These are phyloP conservation scores for Dasypogon diadema DNA, from an alignment of 2,888 invertebrate genomes.

Conservation along the genomic window DNA sequence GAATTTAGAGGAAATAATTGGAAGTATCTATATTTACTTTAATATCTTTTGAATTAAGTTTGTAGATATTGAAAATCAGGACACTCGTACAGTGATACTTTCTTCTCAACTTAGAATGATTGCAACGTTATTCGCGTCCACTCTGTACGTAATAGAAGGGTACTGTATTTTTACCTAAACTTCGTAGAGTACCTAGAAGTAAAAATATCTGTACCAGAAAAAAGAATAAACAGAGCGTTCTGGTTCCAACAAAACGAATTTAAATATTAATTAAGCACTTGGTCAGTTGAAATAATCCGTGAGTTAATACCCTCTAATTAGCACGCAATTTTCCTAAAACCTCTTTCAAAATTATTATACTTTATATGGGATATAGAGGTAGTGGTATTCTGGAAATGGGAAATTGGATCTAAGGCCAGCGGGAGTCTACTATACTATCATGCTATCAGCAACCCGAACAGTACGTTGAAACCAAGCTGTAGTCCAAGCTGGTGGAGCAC, in stretches of 20 bases:
- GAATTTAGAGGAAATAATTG: too few relatives aligned
- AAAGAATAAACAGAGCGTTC: background rate
- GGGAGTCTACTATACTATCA: background rate
- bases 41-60: too few relatives aligned
- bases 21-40: too few relatives aligned
- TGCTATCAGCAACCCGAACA: background rate
- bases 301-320: conserved; percentile 31
- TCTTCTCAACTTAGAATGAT: too few relatives aligned
- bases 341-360: conserved; percentile 4
- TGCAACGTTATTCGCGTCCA: too few relatives aligned
- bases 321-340: conserved; percentile 37
- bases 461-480: background rate
- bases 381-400: background rate
- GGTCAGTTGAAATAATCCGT: conserved; percentile 13
- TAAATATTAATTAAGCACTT: conserved; percentile 40
- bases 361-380: background rate
- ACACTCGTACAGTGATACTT: too few relatives aligned
- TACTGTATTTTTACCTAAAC: too few relatives aligned
- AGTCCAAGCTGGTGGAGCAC: conserved; percentile 13
- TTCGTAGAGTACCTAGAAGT: too few relatives aligned
- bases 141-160: too few relatives aligned
- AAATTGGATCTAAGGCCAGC: conserved; percentile 13
- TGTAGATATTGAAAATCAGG: too few relatives aligned
- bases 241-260: background rate
- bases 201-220: background rate